Base-by-base conservation (phyloP, 2,113 vertebrate species). In the Phylloscopus whistleri region DNA sequence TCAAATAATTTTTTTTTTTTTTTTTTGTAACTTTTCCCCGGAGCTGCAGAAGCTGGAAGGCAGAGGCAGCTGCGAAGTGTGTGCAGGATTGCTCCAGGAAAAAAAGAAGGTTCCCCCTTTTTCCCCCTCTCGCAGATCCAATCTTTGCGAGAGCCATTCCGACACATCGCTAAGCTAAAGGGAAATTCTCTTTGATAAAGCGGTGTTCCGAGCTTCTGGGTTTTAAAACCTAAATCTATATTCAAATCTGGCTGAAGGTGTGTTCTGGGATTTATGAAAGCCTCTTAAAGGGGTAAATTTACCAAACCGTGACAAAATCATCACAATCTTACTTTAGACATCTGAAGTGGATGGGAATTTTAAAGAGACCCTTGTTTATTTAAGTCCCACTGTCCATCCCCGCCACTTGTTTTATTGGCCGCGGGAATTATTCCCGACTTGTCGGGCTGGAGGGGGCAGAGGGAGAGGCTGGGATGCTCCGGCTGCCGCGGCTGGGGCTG, bases 141-240 rank as follows among this genome's bases (percentile, higher is more conserved):
- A 97, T 98, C 97, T 98, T 97, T 97, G 97, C 96, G 39, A 97
- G 95, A 97, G 97, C 97, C 97, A 90, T 95, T 93, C 95, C 97
- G 94, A 97, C 98, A 97, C 96, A 97, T 96, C 48, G 97, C 97
- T 97, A 97, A 98, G 97, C 97, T 98, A 98, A 97, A 97, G 98
- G 96, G 96, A 97, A 98, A 97, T 98, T 97, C 98, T 98, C 98
- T 98, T 98, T 98, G 98, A 98, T 98, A 97, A 98, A 98, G 97
- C 97, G 69, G 96, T 97, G 98, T 98, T 98, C 97, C 97, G 97
- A 95, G 98, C 98, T 98, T 98, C 97, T 97, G 98, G 98, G 98
- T 98, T 99, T 99, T 99, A 99, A 99, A 99, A 99, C 98, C 98
- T 99, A 99, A 99, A 99, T 99, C 99, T 99, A 99, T 99, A 99